Base-by-base conservation (phyloP, 2,888 invertebrate genomes). In the Dryobota labecula region DNA sequence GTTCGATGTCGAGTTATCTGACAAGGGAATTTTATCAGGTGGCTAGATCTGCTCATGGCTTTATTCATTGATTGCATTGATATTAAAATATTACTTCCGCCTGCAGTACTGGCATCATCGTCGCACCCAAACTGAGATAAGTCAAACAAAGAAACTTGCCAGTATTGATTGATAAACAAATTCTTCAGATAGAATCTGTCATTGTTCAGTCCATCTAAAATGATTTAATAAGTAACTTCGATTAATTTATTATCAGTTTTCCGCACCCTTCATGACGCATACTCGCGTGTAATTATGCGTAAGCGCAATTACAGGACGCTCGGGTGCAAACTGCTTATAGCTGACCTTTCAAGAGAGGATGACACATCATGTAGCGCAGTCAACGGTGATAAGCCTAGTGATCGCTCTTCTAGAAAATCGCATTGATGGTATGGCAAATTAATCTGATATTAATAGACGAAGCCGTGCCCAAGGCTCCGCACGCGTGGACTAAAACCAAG, bases 311-410 rank as follows among this genome's bases (percentile, higher is more conserved):
- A 81, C n/a, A 56, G 56, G 49, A 73, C 72, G 69, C 53, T 51
- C 56, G 78, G 57, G 27, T 76, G 78, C 71, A 64, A 78, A 80
- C 81, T 76, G 67, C 43, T 60, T 73, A 74, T 81, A 84, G 47
- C 66, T 64, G 78, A 78, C 78, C 84, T 85, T 81, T 78, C n/a
- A 68, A 15, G 54, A 49, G 57, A 62, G 33, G 57, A 71, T 73
- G 57, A 72, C 60, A 61, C 47, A 66, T 58, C 47, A 66, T 58
- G 49, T 18, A 65, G 53, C 18, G 24, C 38, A 81, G 15, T 67
- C 57, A 56, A 47, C 58, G 57, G 76, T 70, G 76, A 79, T 82
- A 68, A 68, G 11, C 64, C 33, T 51, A 18, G 30, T 68, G 74
- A 49, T 45, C 60, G 33, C 43, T 83, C 74, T 62, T n/a, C 38